phyloP scores from a whole-genome alignment of 2,888 invertebrate species.

The Physocephala rufipes region DNA sequence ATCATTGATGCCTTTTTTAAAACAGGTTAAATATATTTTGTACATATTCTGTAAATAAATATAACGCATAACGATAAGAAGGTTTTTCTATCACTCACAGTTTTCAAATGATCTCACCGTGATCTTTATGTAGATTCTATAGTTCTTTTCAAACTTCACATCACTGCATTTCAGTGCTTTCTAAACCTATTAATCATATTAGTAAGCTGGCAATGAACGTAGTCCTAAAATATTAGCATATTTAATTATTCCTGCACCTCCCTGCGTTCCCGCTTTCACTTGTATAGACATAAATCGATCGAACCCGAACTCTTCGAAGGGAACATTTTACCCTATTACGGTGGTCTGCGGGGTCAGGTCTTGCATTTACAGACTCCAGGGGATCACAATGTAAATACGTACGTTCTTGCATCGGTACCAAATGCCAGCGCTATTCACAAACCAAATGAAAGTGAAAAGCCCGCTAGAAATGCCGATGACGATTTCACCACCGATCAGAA shows the following conservation, averaged over 20 bases:
- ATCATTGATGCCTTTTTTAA: not conserved
- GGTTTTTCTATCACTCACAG: too few relatives aligned
- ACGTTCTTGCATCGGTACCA: slow-evolving; percentile 42
- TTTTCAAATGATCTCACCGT: not conserved
- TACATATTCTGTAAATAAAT: slow-evolving; percentile 8
- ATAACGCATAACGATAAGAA: not conserved
- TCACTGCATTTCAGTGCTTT: slow-evolving; percentile 12
- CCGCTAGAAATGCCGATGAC: too few relatives aligned
- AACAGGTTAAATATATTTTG: not conserved
- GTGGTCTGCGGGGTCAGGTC: slow-evolving; percentile 77
- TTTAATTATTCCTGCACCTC: slow-evolving; percentile 5
- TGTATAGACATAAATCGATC: slow-evolving; percentile 48
- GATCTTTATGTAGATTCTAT: not conserved
- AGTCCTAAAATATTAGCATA: not conserved
- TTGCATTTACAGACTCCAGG: slow-evolving; percentile 58
- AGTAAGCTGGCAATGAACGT: too few relatives aligned
- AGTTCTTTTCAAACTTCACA: slow-evolving; percentile 7
- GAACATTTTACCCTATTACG: slow-evolving; percentile 73
- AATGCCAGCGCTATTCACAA: not conserved
- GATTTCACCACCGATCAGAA: slow-evolving; percentile 38
- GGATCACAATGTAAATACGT: slow-evolving; percentile 47
- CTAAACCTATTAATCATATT: not conserved
- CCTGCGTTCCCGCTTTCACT: not conserved
- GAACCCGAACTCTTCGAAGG: slow-evolving; percentile 52
- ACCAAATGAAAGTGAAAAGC: too few relatives aligned